Conservation (phyloP, 1,140 invertebrate species). For the Trichonephila clavipes region DNA sequence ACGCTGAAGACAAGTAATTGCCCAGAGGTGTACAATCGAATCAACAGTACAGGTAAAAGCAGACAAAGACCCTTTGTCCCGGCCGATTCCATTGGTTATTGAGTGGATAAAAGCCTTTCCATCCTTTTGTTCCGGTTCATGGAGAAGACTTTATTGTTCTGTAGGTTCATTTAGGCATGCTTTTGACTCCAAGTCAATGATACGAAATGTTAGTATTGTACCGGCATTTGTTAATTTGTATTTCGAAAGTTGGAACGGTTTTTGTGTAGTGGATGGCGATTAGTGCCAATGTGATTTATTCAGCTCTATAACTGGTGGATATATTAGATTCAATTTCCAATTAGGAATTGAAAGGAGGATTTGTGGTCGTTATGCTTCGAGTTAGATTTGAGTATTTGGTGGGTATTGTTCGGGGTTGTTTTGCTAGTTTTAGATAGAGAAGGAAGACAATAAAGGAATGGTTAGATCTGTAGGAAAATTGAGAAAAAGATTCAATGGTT, state of each 20-base stretch:
- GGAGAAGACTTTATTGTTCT: neutral
- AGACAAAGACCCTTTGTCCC: neutral
- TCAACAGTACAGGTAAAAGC: neutral
- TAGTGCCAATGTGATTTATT: neutral
- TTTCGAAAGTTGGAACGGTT: neutral
- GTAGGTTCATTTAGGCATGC: neutral
- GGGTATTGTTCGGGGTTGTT: neutral
- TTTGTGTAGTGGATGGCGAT: neutral
- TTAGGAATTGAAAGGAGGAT: neutral
- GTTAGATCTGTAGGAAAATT: too few relatives aligned
- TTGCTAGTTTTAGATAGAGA: neutral
- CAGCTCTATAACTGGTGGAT: too few relatives aligned
- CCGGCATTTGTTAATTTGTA: slow-evolving; percentile 21
- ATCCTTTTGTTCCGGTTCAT: neutral
- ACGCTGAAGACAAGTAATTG: neutral
- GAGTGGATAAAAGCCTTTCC: neutral
- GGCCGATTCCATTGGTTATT: neutral
- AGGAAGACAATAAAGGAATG: too few relatives aligned
- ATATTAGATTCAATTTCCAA: neutral
- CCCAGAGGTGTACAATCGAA: slow-evolving; percentile 22
- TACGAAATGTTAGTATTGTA: neutral
- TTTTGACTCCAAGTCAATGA: neutral
- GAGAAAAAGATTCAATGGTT: too few relatives aligned
- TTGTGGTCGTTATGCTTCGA: neutral
- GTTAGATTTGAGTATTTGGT: neutral